Percentiles rank a stretch among this genome's conserved stretches.
Conservation (phyloP, 2,797 vertebrate species). For the Diplodus puntazzo region DNA sequence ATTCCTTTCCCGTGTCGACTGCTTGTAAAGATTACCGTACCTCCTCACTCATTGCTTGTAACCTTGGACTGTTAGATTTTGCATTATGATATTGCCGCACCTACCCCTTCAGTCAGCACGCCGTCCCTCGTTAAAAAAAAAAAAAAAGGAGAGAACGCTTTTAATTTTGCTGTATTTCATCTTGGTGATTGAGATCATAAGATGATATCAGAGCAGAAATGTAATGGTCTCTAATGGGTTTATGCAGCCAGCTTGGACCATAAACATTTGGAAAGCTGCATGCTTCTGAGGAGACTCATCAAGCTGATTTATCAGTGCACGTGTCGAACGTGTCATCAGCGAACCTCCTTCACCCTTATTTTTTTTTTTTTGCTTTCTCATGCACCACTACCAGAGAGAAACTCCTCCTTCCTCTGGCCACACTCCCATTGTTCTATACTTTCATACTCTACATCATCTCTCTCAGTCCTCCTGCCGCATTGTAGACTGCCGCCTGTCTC, state of each 20-base stretch:
- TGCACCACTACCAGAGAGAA: background rate
- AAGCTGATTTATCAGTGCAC: constrained; percentile 16
- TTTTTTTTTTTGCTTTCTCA: background rate
- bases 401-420: no score
- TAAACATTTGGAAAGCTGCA: constrained; percentile 15
- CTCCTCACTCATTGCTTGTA: constrained; percentile 58
- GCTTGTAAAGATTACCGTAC: constrained; percentile 52
- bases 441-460: background rate
- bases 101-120: constrained; percentile 15
- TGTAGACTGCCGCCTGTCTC: background rate
- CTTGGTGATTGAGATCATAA: constrained; percentile 10
- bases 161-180: constrained; percentile 19
- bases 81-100: constrained; percentile 35
- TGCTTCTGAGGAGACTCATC: background rate
- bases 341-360: constrained; percentile 1
- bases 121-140: background rate
- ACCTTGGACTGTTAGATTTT: constrained; percentile 46
- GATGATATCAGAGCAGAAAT: constrained; percentile 8
- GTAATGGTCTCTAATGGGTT: constrained; percentile 5
- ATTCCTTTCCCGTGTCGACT: constrained; percentile 38
- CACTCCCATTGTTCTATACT: no score
- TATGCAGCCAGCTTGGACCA: constrained; percentile 8
- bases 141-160: background rate
- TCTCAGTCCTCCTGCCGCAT: background rate
- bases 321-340: constrained; percentile 3